Base-by-base conservation (phyloP, 2,113 vertebrate genomes). In the Psettodes erumei region DNA sequence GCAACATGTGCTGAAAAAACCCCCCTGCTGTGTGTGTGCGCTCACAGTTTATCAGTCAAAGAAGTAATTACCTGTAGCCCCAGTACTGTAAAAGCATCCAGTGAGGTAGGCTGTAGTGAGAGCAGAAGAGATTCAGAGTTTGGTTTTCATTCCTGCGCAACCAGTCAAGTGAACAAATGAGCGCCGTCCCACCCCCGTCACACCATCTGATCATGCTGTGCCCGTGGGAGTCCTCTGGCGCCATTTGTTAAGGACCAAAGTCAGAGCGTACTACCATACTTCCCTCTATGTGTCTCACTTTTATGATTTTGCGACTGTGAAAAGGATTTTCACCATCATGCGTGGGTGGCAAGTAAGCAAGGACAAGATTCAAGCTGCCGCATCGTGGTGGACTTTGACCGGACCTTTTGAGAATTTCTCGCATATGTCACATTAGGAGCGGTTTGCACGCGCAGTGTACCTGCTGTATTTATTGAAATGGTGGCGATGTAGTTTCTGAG, bases 391-490 rank as follows among this genome's bases (percentile, higher is more conserved):
- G 67, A 82, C 45, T 32, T 37, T 42, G 43, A 68, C 50, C 69
- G 77, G 70, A 80, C 30, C 58, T 53, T 75, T 64, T 9, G 50
- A 71, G 56, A 38, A 12, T 68, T 53, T 62, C n/a, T 37, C 77
- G 54, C 56, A 6, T 72, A 42, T 47, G 51, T 51, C 54, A 77
- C 48, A 47, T 50, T 21, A 70, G 43, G 69, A 62, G 62, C 51
- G 79, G 45, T 71, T 61, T 37, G 62, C 82, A 63, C 71, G 73
- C 58, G 74, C 73, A 55, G 74, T 72, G 66, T 79, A 71, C 77
- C 67, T 76, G 84, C 71, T 83, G 67, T 79, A 83, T 85, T 87
- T 80, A 77, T 88, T 75, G 79, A 76, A 81, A 70, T 60, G 56
- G 45, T 87, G 80, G 70, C 61, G 5, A 50, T 71, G 56, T 61